These are phyloP conservation scores for Corythornis madagascariensis DNA, from an alignment of 2,113 vertebrate species.

Conservation along the genomic window DNA sequence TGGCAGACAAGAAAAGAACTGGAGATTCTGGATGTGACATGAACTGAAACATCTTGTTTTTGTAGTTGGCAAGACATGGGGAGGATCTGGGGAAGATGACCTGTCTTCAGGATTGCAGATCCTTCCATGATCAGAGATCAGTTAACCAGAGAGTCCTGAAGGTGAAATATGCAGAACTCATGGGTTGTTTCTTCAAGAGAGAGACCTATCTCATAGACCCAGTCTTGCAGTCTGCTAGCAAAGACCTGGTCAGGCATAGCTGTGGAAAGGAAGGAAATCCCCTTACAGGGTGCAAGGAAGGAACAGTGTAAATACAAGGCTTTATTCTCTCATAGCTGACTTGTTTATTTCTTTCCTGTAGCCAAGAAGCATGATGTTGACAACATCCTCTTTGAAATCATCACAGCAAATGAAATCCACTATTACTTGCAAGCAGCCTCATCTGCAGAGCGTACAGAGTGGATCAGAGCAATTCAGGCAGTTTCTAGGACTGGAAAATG, in stretches of 20 bases:
- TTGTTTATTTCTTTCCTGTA: constrained; percentile 53
- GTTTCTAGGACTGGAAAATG: constrained; percentile 91
- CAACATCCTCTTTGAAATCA: constrained; percentile 96
- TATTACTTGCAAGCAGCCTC: constrained; percentile 92
- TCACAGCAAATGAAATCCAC: constrained; percentile 91
- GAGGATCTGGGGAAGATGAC: background rate
- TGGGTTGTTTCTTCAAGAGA: background rate
- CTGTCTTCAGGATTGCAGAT: background rate
- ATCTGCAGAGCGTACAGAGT: constrained; percentile 88
- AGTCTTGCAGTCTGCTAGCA: background rate
- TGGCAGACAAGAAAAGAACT: background rate
- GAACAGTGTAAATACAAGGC: background rate
- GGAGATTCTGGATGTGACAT: background rate
- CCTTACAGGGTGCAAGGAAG: background rate
- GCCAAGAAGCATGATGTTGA: constrained; percentile 86
- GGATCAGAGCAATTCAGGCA: constrained; percentile 92
- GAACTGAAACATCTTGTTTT: background rate
- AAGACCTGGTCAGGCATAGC: background rate
- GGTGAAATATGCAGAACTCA: background rate
- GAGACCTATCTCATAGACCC: background rate
- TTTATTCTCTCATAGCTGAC: background rate
- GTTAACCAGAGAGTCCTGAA: background rate
- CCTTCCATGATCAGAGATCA: background rate
- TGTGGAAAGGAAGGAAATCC: background rate
- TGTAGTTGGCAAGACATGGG: background rate